phyloP scores from a whole-genome alignment of 2,797 vertebrate genomes.

The Chloroceryle amazona region DNA sequence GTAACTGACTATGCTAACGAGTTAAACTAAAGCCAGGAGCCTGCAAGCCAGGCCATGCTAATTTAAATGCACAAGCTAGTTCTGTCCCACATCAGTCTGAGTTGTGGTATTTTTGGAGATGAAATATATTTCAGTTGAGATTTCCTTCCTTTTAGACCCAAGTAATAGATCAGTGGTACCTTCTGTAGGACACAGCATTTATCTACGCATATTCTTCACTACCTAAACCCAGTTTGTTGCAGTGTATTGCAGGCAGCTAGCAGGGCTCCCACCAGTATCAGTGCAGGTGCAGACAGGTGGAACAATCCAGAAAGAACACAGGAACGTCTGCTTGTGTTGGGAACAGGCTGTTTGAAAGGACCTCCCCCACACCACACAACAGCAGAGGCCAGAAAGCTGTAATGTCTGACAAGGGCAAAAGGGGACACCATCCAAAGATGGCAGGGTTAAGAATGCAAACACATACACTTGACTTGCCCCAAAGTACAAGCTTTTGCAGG shows the following conservation, averaged over 20 bases:
- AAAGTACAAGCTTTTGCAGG: background rate
- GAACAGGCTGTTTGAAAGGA: background rate
- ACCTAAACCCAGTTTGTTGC: background rate
- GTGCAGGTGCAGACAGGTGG: fast-evolving
- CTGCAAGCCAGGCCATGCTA: background rate
- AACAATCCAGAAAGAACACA: background rate
- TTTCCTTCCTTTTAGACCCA: background rate
- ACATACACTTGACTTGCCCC: background rate
- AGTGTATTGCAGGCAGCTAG: background rate
- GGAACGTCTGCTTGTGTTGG: background rate
- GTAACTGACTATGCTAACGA: background rate
- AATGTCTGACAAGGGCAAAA: background rate
- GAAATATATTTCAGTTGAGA: background rate
- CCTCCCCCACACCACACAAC: fast-evolving
- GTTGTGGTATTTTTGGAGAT: background rate
- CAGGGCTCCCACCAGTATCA: background rate
- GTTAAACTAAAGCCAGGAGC: background rate
- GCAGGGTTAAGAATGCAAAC: background rate
- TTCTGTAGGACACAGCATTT: background rate
- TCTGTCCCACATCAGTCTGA: background rate
- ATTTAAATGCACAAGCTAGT: background rate
- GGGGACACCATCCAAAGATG: background rate
- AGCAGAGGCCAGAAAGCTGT: background rate
- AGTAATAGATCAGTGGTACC: background rate
- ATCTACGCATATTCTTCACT: background rate